These are phyloP conservation scores for Daphoenositta chrysoptera DNA, from an alignment of 2,113 vertebrate species.

Conservation along the genomic window DNA sequence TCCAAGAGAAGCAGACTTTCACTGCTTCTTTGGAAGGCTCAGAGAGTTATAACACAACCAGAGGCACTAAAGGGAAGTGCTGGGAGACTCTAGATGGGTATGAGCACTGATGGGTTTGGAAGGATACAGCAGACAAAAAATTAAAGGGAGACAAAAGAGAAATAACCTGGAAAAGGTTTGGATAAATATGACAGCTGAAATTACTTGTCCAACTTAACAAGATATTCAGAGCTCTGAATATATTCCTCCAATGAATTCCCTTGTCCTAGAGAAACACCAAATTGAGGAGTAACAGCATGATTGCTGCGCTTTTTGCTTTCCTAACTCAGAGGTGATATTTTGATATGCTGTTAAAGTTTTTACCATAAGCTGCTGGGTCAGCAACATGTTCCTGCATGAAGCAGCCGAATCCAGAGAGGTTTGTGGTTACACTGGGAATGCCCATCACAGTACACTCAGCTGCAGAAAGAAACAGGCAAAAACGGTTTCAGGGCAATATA, in stretches of 20 bases:
- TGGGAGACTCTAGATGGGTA: not conserved
- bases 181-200: not conserved
- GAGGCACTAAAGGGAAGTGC: not conserved
- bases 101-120: not conserved
- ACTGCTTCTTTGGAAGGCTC: not conserved
- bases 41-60: not conserved
- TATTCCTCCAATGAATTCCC: not conserved
- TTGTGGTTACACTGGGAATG: conserved; percentile 96
- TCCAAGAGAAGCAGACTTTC: not conserved
- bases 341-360: not conserved
- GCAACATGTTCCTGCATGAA: conserved; percentile 97
- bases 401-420: conserved; percentile 96
- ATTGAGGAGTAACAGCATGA: not conserved
- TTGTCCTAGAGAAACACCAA: not conserved
- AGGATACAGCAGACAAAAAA: not conserved
- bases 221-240: not conserved
- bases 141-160: not conserved
- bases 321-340: not conserved
- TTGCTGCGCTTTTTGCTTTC: not conserved
- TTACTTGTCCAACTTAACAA: not conserved
- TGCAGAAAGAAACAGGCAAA: conserved; percentile 61
- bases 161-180: not conserved
- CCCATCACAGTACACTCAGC: conserved; percentile 98
- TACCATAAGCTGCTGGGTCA: conserved; percentile 92
- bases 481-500: not conserved